Conservation (phyloP, 2,888 invertebrate genomes). For the Gryllus longicercus region DNA sequence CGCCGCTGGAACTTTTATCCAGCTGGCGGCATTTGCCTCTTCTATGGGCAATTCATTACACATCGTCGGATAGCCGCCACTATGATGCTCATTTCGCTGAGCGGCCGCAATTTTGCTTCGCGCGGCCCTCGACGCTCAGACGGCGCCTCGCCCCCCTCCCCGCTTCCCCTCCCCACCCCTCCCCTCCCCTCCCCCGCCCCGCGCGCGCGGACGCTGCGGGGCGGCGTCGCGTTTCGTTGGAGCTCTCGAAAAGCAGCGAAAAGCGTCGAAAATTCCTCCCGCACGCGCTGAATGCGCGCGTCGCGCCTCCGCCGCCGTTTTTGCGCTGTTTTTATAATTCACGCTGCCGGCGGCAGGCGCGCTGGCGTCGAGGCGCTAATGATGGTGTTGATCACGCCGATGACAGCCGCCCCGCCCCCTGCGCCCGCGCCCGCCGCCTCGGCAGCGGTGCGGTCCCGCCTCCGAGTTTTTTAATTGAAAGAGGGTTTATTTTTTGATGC, state of each 20-base stretch:
- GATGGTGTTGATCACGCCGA: conserved; percentile 17
- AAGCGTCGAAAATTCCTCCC: not conserved
- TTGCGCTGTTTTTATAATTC: conserved; percentile 7
- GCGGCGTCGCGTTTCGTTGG: not conserved
- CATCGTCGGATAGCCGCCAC: too few relatives aligned
- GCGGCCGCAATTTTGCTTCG: too few relatives aligned
- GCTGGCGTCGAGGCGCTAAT: not conserved
- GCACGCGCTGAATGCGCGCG: not conserved
- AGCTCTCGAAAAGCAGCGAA: not conserved
- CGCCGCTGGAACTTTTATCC: too few relatives aligned
- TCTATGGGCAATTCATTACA: too few relatives aligned
- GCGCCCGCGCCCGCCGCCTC: not conserved
- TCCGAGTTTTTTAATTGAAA: conserved; percentile 10
- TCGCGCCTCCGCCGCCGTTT: conserved; percentile 1
- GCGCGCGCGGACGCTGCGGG: not conserved
- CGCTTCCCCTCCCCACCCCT: not conserved
- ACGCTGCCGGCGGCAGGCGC: conserved; percentile 1
- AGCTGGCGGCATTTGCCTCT: too few relatives aligned
- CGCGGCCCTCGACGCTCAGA: not conserved
- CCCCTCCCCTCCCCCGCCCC: not conserved
- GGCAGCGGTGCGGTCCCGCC: not conserved
- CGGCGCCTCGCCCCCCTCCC: not conserved
- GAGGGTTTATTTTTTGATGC: conserved; percentile 8
- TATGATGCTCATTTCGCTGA: too few relatives aligned
- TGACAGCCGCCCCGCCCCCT: not conserved